Percentiles rank a stretch among this genome's conserved stretches.
phyloP scores from a whole-genome alignment of 1,140 invertebrate genomes.

The Galleria mellonella region DNA sequence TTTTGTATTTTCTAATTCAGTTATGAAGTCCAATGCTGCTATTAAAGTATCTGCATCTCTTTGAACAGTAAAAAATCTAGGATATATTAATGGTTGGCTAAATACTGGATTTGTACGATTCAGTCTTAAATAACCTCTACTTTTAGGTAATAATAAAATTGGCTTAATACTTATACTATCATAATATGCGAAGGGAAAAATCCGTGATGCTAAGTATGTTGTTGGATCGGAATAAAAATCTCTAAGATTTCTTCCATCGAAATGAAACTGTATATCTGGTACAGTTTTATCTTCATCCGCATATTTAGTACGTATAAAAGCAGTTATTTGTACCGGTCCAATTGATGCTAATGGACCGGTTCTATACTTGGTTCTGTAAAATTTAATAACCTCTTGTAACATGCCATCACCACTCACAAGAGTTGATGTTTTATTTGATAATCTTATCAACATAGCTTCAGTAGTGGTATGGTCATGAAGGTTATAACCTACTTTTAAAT shows the following conservation, averaged over 20 bases:
- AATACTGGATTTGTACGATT: slow-evolving; percentile 78
- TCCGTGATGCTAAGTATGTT: slow-evolving; percentile 27
- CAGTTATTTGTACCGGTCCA: slow-evolving; percentile 66
- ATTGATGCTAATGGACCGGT: slow-evolving; percentile 62
- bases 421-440: slow-evolving; percentile 67
- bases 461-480: slow-evolving; percentile 83
- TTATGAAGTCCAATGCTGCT: slow-evolving; percentile 72
- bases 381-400: slow-evolving; percentile 64
- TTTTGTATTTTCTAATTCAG: slow-evolving; percentile 72
- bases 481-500: slow-evolving; percentile 82
- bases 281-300: slow-evolving; percentile 52
- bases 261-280: slow-evolving; percentile 78
- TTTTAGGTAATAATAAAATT: slow-evolving; percentile 81
- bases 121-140: slow-evolving; percentile 79
- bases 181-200: slow-evolving; percentile 67
- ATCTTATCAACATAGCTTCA: slow-evolving; percentile 68
- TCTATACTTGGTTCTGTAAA: slow-evolving; percentile 30
- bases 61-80: slow-evolving; percentile 82
- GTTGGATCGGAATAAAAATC: slow-evolving; percentile 33
- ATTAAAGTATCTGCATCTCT: slow-evolving; percentile 78
- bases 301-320: slow-evolving; percentile 68
- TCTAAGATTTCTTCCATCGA: slow-evolving; percentile 25
- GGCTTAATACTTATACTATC: slow-evolving; percentile 62
- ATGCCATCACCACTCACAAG: slow-evolving; percentile 46
- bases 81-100: slow-evolving; percentile 84